phyloP scores from a whole-genome alignment of 2,113 vertebrate genomes.

The Oncorhynchus gorbuscha region DNA sequence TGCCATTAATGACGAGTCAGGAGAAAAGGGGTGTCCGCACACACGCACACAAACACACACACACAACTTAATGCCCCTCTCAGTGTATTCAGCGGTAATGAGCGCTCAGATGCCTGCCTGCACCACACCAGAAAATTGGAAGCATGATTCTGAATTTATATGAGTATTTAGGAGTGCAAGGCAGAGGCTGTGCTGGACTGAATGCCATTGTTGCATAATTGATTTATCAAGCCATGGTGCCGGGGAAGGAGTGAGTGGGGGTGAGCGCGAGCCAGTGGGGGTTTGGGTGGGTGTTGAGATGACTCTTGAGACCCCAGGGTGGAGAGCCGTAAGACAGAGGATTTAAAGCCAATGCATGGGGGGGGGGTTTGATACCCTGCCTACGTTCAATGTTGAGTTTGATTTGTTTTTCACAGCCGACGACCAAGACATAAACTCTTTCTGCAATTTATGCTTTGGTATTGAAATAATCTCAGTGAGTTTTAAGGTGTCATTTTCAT shows the following conservation, averaged over 20 bases:
- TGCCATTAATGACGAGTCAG: slow-evolving; percentile 59
- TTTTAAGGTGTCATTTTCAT: neutral
- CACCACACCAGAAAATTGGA: slow-evolving; percentile 51
- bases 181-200: slow-evolving; percentile 47
- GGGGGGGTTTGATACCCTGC: neutral
- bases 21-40: slow-evolving; percentile 57
- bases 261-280: neutral
- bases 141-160: slow-evolving; percentile 84
- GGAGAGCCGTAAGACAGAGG: neutral
- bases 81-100: slow-evolving; percentile 60
- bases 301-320: neutral
- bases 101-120: slow-evolving; percentile 49
- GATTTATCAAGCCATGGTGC: slow-evolving; percentile 57
- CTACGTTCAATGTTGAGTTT: neutral
- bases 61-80: slow-evolving; percentile 45
- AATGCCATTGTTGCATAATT: slow-evolving; percentile 59
- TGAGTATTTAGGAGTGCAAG: slow-evolving; percentile 68
- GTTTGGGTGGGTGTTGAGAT: slow-evolving; percentile 3
- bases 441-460: neutral
- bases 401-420: neutral
- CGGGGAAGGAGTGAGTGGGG: neutral
- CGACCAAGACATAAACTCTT: neutral
- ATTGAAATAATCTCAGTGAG: neutral
- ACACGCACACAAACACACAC: slow-evolving; percentile 6
- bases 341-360: neutral